Base-by-base conservation (phyloP, 2,888 invertebrate genomes). In the Rhimphoctona megacephalus region DNA sequence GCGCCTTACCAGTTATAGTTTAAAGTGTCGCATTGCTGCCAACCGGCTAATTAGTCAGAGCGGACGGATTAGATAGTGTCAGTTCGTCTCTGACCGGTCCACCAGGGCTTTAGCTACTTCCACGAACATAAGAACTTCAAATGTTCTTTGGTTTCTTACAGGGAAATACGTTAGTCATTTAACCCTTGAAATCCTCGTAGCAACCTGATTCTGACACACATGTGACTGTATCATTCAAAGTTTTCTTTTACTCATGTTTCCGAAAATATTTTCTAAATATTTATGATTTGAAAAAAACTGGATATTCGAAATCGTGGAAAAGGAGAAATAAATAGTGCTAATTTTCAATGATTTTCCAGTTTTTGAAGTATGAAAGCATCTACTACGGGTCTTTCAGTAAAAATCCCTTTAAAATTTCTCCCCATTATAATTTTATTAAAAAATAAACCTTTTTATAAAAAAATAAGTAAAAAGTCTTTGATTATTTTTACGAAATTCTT, bases 31-130 rank as follows among this genome's bases (percentile, higher is more conserved):
- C 66, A 17, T 67, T 57, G 77, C 76, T 66, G 81, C 77, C 85
- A 81, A 85, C 54, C 46, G 77, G 81, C 78, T 86, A 86, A 86
- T 86, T 86, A 86, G 78, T 84, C 84, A 86, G 57, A 61, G 61
- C 33, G 39, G 43, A 77, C 22, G 67, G 72, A 86, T 83, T 83
- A 81, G 83, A 81, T 64, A n/a, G 39, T 77, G 25, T 25, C 39
- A 36, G 52, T 66, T 22, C 61, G 46, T 46, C 11, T 57, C 73
- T 76, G 76, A 82, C 66, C 52, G 22, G 25, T 70, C 33, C 69
- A 73, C 66, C 19, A 17, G 72, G 49, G 33, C 33, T 77, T 49
- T 30, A 22, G 39, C 14, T 33, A 19, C 66, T 39, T 52, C 52
- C 22, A 2, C 22, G 5, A 9, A 14, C 25, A 72, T 30, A 49